phyloP scores from a whole-genome alignment of 2,797 vertebrate species.

The Acanthurus tractus region DNA sequence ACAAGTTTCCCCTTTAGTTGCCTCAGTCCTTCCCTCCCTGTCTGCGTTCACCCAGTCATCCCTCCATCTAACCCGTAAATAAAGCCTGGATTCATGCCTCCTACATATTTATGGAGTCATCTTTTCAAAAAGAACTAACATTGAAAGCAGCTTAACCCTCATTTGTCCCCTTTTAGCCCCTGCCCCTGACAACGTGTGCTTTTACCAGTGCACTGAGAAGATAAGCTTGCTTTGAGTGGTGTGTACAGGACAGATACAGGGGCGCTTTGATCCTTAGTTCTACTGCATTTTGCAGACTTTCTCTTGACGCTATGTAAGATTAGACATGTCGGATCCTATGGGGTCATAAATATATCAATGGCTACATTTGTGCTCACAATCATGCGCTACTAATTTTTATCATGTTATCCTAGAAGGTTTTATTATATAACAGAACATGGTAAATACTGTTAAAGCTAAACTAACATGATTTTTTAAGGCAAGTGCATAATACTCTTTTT shows the following conservation, averaged over 20 bases:
- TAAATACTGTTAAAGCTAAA: conserved; percentile 10
- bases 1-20: conserved; percentile 10
- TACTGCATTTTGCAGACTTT: conserved; percentile 48
- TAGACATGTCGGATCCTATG: conserved; percentile 34
- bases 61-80: conserved; percentile 63
- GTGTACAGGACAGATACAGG: conserved; percentile 73
- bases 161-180: conserved; percentile 75
- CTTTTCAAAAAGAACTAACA: conserved; percentile 73
- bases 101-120: conserved; percentile 79
- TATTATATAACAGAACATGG: conserved; percentile 19
- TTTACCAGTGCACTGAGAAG: conserved; percentile 67
- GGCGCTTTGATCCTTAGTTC: conserved; percentile 61
- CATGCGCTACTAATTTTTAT: conserved; percentile 18
- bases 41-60: conserved; percentile 14
- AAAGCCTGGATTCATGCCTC: conserved; percentile 60
- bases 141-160: conserved; percentile 79
- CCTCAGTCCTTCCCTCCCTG: not conserved
- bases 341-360: conserved; percentile 43
- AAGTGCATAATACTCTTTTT: not conserved
- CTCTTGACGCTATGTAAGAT: conserved; percentile 33
- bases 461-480: not conserved
- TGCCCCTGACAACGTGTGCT: conserved; percentile 61
- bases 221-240: conserved; percentile 74
- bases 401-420: conserved; percentile 14
- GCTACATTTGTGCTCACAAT: conserved; percentile 27